Conservation (phyloP, 2,113 vertebrate genomes). For the Glaucomys volans region DNA sequence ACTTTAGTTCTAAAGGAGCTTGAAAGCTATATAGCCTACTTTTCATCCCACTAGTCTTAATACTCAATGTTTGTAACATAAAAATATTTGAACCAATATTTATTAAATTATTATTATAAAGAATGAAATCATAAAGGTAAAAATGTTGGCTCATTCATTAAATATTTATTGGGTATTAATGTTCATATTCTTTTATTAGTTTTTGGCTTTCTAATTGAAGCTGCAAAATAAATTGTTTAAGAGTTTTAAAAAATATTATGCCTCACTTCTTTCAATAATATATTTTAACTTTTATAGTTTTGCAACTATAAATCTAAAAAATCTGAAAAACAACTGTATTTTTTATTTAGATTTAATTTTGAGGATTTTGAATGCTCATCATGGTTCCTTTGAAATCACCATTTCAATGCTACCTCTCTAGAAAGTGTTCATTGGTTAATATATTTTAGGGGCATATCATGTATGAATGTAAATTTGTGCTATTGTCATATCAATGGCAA, state of each 20-base stretch:
- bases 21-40: not conserved
- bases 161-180: not conserved
- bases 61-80: not conserved
- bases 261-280: not conserved
- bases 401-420: not conserved
- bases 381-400: not conserved
- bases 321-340: not conserved
- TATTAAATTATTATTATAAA: not conserved
- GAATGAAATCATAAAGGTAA: not conserved
- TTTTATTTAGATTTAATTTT: not conserved
- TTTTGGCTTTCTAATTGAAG: not conserved
- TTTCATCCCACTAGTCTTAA: not conserved
- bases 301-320: not conserved
- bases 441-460: too few species aligned
- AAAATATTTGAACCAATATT: not conserved
- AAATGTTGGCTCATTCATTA: not conserved
- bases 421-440: not conserved
- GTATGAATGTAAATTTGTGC: not conserved
- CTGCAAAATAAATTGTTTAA: not conserved
- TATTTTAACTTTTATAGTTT: not conserved
- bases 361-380: not conserved
- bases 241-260: not conserved
- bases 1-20: not conserved
- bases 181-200: not conserved
- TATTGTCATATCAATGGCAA: not conserved